Percentiles rank a stretch among this genome's conserved stretches.
These are phyloP conservation scores for Caenorhabditis drosophilae DNA, from an alignment of 2,888 invertebrate genomes.

Conservation along the genomic window DNA sequence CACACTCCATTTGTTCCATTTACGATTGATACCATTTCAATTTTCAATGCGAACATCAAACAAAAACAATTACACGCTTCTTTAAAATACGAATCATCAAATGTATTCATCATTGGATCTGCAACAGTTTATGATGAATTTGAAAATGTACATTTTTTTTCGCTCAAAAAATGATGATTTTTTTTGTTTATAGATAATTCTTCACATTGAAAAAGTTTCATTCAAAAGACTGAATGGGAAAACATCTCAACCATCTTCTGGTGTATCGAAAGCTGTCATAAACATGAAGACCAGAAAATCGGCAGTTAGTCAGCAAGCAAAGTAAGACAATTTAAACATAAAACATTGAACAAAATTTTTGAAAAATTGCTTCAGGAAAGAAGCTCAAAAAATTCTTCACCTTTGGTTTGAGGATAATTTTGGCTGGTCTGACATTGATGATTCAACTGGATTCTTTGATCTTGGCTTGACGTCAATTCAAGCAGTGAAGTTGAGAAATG, in stretches of 20 bases:
- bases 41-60: slow-evolving; percentile 17
- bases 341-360: not conserved
- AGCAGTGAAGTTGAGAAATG: slow-evolving; percentile 39
- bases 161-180: not conserved
- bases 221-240: slow-evolving; percentile 26
- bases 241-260: slow-evolving; percentile 5
- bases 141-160: slow-evolving; percentile 17
- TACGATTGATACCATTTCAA: slow-evolving; percentile 33
- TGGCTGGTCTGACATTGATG: slow-evolving; percentile 48
- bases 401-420: slow-evolving; percentile 44
- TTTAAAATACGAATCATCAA: slow-evolving; percentile 25
- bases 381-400: slow-evolving; percentile 28
- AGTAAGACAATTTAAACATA: slow-evolving; percentile 2
- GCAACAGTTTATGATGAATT: slow-evolving; percentile 37
- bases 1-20: slow-evolving; percentile 43
- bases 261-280: slow-evolving; percentile 16
- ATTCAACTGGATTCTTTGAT: slow-evolving; percentile 49
- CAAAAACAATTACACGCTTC: slow-evolving; percentile 16
- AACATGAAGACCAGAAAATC: slow-evolving; percentile 14
- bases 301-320: slow-evolving; percentile 15
- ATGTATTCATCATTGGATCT: slow-evolving; percentile 35
- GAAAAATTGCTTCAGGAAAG: slow-evolving; percentile 3
- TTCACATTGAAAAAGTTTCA: slow-evolving; percentile 31
- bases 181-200: slow-evolving; percentile 18
- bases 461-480: slow-evolving; percentile 48